Conservation (phyloP, 2,797 vertebrate species). For the Esox masquinongy region DNA sequence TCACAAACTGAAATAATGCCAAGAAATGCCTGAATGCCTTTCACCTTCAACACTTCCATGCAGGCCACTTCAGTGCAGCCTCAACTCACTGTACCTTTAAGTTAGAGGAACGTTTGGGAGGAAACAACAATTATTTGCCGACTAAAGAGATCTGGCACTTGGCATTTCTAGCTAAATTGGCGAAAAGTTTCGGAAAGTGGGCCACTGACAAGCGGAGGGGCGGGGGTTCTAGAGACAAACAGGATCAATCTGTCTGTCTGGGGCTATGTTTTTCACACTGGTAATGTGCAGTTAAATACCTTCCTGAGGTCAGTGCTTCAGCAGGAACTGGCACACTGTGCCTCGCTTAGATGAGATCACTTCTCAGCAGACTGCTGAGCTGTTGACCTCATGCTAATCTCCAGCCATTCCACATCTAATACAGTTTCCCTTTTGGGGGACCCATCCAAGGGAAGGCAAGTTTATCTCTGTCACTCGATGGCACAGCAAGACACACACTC, state of each 20-base stretch:
- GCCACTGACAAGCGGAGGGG: neutral
- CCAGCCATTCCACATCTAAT: conserved; percentile 65
- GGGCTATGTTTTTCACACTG: conserved; percentile 52
- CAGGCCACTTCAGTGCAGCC: neutral
- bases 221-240: conserved; percentile 20
- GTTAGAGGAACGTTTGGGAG: neutral
- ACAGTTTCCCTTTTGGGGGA: conserved; percentile 53
- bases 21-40: too few relatives aligned
- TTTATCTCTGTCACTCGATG: neutral
- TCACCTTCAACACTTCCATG: neutral
- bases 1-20: too few relatives aligned
- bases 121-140: neutral
- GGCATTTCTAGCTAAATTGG: neutral
- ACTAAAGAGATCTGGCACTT: neutral
- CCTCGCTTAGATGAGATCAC: conserved; percentile 75
- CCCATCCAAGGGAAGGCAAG: conserved; percentile 35
- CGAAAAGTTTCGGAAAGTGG: neutral
- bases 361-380: conserved; percentile 73
- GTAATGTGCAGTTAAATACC: conserved; percentile 69
- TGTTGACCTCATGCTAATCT: conserved; percentile 76
- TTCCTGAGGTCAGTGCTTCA: conserved; percentile 73
- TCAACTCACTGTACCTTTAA: neutral
- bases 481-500: conserved; percentile 3
- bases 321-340: conserved; percentile 61
- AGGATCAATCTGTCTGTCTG: conserved; percentile 1